phyloP scores from a whole-genome alignment of 2,797 vertebrate species.

The Pangasius macronema region DNA sequence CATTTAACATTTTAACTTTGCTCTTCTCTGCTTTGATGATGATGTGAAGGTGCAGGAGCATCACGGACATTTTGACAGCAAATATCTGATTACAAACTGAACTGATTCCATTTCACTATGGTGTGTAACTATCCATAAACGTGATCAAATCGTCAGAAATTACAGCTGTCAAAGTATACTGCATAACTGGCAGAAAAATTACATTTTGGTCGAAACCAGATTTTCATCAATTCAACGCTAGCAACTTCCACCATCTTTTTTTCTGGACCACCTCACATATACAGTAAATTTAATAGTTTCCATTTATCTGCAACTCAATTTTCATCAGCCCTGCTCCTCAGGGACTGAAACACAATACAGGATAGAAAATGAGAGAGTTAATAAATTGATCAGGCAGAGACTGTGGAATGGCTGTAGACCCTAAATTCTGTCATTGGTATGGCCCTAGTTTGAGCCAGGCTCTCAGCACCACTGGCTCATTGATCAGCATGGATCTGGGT shows the following conservation, averaged over 20 bases:
- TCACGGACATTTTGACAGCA: background rate
- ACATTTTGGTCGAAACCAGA: background rate
- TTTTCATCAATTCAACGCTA: background rate
- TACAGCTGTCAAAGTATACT: background rate
- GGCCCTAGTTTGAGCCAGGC: conserved; percentile 37
- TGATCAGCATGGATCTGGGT: conserved; percentile 68
- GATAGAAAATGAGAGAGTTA: conserved; percentile 54
- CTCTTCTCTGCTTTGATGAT: background rate
- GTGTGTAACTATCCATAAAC: background rate
- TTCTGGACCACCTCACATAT: background rate
- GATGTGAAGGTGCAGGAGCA: background rate
- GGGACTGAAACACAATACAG: conserved; percentile 37
- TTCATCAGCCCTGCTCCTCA: conserved; percentile 1
- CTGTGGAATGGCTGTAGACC: conserved; percentile 53
- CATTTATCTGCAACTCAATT: conserved; percentile 21
- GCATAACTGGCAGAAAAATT: background rate
- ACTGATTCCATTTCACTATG: background rate
- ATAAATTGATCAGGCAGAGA: conserved; percentile 61
- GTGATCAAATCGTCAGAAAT: background rate
- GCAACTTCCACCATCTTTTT: background rate
- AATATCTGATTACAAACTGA: background rate
- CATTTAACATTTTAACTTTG: background rate
- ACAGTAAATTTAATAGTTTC: background rate
- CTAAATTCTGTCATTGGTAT: conserved; percentile 61
- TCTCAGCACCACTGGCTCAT: conserved; percentile 60